These are phyloP conservation scores for Myzus persicae DNA, from an alignment of 1,140 invertebrate genomes.

Conservation along the genomic window DNA sequence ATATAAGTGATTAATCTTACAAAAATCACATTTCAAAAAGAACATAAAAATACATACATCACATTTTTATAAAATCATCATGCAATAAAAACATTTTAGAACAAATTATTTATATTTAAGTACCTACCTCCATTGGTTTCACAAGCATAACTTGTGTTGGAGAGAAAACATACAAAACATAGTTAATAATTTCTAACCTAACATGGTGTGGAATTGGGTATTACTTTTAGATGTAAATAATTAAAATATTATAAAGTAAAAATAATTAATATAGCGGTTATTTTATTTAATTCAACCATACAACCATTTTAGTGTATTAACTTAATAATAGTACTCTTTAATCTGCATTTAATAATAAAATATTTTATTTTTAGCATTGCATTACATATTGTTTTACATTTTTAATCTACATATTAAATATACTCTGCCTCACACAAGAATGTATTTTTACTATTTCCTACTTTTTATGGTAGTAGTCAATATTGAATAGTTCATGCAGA, in stretches of 20 bases:
- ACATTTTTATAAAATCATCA: conserved; percentile 10
- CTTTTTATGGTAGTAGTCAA: background rate
- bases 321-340: background rate
- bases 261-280: background rate
- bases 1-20: background rate
- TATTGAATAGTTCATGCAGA: background rate
- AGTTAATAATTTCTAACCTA: conserved; percentile 2
- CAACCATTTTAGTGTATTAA: background rate
- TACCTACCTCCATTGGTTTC: conserved; percentile 2
- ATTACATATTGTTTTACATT: background rate
- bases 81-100: conserved; percentile 1
- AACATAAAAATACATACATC: background rate
- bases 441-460: background rate
- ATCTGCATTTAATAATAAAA: background rate
- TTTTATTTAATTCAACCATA: background rate
- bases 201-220: background rate
- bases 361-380: background rate
- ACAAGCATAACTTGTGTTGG: background rate
- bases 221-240: background rate
- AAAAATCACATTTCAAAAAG: conserved; percentile 10
- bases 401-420: background rate
- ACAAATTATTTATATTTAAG: background rate
- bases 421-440: background rate
- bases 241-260: background rate
- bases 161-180: background rate